Evolutionary conservation across 2,888 invertebrate genomes (phyloP), one percentile per base, ranked within the genome.

Genomic region (Drosophila cognata): DNA sequence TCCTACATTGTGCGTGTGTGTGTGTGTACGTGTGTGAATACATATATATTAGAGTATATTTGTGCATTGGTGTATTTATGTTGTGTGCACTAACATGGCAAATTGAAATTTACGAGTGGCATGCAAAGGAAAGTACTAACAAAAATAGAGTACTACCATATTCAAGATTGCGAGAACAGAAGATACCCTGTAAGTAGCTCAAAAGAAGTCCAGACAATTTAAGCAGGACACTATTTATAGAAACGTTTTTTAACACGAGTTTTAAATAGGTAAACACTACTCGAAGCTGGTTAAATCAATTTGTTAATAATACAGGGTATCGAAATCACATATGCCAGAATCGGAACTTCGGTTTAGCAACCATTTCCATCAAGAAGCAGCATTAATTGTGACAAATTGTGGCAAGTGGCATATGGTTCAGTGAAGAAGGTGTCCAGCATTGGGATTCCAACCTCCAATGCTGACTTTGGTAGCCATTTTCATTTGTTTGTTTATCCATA

Each of bases 81-180:
- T 50, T 56, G 58, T 70, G 65, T 74, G 76, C 69, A 71, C 61
- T 83, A 53, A 67, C 46, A 65, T 74, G 77, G 74, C 74, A 77
- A 88, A 89, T 88, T 75, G 75, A 80, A 77, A 88, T 87, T 87
- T 81, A 84, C 77, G 85, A 89, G 71, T 77, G 73, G n/a, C 48
- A 36, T 56, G 58, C 61, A 62, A 74, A 58, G 59, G 48, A 53
- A 67, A 72, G 50, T n/a, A 29, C 46, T 50, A 41, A 48, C 38
- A 71, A 69, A 68, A 51, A 21, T 21, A 31, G 16, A 36, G 35
- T 28, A 33, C 31, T 46, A 31, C 33, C 16, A 21, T 46, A 13
- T 21, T n/a, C 21, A n/a, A 5, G 18, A 36, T 6, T 48, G 8
- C 8, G 13, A 2, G 0, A 16, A 38, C 41, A n/a, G 18, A 0